Evolutionary conservation across 2,113 vertebrate genomes (phyloP).

Genomic region (Bujurquina vittata): DNA sequence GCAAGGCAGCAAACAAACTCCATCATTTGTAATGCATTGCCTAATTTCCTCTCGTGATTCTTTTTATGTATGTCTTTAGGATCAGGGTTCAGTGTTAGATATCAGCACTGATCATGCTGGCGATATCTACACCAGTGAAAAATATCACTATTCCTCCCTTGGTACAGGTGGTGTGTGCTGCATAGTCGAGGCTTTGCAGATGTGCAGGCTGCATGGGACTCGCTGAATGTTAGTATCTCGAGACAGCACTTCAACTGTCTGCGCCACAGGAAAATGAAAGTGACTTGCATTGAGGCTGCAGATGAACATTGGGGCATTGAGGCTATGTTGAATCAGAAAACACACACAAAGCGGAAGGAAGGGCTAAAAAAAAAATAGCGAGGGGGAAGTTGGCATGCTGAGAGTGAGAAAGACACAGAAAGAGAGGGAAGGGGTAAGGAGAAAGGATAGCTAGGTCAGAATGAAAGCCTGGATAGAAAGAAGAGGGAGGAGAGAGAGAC

Average conservation of each 20-base stretch:
- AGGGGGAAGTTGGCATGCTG: conserved; percentile 36
- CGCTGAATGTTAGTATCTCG: conserved; percentile 60
- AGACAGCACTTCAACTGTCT: conserved; percentile 68
- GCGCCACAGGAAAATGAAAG: conserved; percentile 59
- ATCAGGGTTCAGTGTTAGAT: background rate
- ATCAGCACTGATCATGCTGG: background rate
- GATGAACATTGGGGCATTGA: conserved; percentile 23
- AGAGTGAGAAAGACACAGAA: conserved; percentile 30
- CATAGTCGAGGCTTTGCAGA: conserved; percentile 46
- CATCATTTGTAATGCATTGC: background rate
- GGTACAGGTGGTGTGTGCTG: conserved; percentile 14
- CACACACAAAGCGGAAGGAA: conserved; percentile 39
- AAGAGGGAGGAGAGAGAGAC: conserved; percentile 13
- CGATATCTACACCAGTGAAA: background rate
- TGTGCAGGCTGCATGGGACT: conserved; percentile 50
- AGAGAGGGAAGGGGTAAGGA: background rate
- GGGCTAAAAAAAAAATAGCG: conserved; percentile 31
- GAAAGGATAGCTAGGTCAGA: conserved; percentile 19
- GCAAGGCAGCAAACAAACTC: background rate
- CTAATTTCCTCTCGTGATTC: background rate
- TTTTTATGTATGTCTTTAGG: background rate
- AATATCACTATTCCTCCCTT: background rate
- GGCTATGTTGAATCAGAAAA: conserved; percentile 47
- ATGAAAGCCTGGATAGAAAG: conserved; percentile 22
- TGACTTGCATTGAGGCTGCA: conserved; percentile 44